These are phyloP conservation scores for Sebastes itinus DNA, from an alignment of 2,797 vertebrate genomes.

Conservation along the genomic window DNA sequence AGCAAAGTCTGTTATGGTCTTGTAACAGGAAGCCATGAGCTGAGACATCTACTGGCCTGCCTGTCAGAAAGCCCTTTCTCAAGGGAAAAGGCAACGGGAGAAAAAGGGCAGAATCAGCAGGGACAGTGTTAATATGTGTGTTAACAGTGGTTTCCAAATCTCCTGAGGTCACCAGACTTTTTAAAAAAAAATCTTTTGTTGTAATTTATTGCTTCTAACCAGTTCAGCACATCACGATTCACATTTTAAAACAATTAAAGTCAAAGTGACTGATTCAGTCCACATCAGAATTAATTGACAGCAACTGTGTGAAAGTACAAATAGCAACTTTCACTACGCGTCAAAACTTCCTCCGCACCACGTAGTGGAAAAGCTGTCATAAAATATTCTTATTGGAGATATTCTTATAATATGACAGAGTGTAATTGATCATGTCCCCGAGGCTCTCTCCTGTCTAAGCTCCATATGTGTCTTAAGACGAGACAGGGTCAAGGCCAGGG, in stretches of 20 bases:
- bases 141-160: slow-evolving; percentile 9
- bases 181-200: background rate
- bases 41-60: slow-evolving; percentile 57
- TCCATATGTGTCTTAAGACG: slow-evolving; percentile 69
- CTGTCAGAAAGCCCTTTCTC: slow-evolving; percentile 51
- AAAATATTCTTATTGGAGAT: slow-evolving; percentile 38
- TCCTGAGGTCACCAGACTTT: background rate
- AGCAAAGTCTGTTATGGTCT: slow-evolving; percentile 64
- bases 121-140: slow-evolving; percentile 5
- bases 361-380: slow-evolving; percentile 54
- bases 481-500: slow-evolving; percentile 78
- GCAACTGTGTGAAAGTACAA: background rate
- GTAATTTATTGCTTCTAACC: background rate
- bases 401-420: slow-evolving; percentile 59
- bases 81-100: slow-evolving; percentile 27
- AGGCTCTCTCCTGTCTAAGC: slow-evolving; percentile 55
- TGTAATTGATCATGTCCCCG: slow-evolving; percentile 74
- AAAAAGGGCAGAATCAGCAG: slow-evolving; percentile 36
- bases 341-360: background rate
- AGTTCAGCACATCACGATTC: background rate
- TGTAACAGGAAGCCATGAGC: slow-evolving; percentile 69
- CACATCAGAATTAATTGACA: background rate
- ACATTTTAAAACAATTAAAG: background rate
- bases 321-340: background rate
- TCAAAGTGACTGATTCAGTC: background rate